Evolutionary conservation across 2,888 invertebrate species (phyloP).

Genomic region (Drosophila neonasuta): DNA sequence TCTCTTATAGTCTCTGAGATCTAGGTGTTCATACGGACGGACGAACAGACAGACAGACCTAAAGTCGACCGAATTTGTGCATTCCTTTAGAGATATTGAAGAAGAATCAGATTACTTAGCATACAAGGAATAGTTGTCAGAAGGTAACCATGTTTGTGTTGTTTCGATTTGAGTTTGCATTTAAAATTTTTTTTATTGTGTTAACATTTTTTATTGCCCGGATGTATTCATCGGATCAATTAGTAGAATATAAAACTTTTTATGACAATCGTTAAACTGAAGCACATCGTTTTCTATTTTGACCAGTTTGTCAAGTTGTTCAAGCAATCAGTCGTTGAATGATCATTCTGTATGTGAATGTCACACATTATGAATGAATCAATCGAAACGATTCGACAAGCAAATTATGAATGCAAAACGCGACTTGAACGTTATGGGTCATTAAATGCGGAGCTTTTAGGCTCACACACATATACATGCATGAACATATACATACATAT

Average conservation of each 20-base stretch:
- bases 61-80: no score
- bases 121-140: not conserved
- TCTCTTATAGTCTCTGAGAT: no score
- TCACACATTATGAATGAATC: slow-evolving; percentile 54
- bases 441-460: slow-evolving; percentile 62
- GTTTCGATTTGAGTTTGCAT: not conserved
- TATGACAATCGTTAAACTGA: slow-evolving; percentile 56
- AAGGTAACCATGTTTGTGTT: not conserved
- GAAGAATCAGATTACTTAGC: not conserved
- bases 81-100: not conserved
- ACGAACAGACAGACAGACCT: no score
- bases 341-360: slow-evolving; percentile 43
- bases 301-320: slow-evolving; percentile 45
- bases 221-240: slow-evolving; percentile 62
- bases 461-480: slow-evolving; percentile 13
- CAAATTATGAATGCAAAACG: slow-evolving; percentile 58
- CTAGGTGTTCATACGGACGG: no score
- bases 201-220: slow-evolving; percentile 59
- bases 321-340: slow-evolving; percentile 1
- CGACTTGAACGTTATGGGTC: slow-evolving; percentile 59
- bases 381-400: slow-evolving; percentile 25
- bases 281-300: slow-evolving; percentile 50
- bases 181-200: slow-evolving; percentile 22
- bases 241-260: slow-evolving; percentile 63
- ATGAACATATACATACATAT: not conserved